Base-by-base conservation (phyloP, 2,888 invertebrate species). In the Hartigia nigra region DNA sequence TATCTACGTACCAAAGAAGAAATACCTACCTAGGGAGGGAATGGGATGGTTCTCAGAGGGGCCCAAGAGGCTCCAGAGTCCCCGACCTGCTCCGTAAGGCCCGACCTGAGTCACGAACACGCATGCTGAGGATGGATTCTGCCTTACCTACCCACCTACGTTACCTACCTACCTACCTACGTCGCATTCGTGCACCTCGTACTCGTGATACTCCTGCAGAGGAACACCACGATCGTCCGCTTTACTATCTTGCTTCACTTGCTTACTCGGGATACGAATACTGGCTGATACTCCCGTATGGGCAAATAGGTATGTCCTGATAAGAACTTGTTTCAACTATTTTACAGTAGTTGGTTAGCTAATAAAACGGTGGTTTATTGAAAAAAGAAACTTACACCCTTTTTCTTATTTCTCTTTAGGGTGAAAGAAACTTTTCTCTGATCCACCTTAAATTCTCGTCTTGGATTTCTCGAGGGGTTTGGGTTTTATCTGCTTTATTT, bases 41-140 rank as follows among this genome's bases (percentile, higher is more conserved):
- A 55, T 55, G 55, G 55, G 55, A 55, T 55, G 55, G 55, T 23
- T 55, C 55, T 23, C 55, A 23, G 55, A 55, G 55, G 55, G 72
- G 72, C 72, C 31, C 31, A 34, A 34, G 72, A 72, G 72, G 72
- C 32, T 31, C 32, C 79, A 80, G 74, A 78, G 76, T 55, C 76
- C 74, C 76, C 80, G 76, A 39, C 80, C 76, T 75, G 74, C 80
- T 76, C 77, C 79, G 80, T 79, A 81, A 82, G 84, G 80, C 80
- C 83, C 84, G 84, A 84, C 81, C 87, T 84, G 70, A 88, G 88
- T 88, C 88, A 88, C 88, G 88, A 88, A 86, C 88, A 88, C 88
- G 88, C 87, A 88, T 85, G 87, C 83, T 77, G 82, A 82, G 85
- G 84, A 87, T 87, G 86, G 88, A 88, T 88, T 84, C 86, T 84